Base-by-base conservation (phyloP, 1,140 invertebrate genomes). In the Drosophila miranda region DNA sequence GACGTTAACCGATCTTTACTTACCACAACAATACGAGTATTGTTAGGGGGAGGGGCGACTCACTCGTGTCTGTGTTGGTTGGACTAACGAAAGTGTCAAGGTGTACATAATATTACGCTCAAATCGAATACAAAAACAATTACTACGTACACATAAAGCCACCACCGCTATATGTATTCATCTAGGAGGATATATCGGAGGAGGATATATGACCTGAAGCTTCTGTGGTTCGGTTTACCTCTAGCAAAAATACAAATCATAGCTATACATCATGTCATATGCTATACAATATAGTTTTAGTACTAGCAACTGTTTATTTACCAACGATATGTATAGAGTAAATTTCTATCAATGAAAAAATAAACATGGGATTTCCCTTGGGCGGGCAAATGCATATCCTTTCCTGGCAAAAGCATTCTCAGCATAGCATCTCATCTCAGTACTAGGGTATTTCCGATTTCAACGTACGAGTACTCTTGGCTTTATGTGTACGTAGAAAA, bases 131-230 rank as follows among this genome's bases (percentile, higher is more conserved):
- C 34, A 34, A 59, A 14, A 53, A 73, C 68, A 72, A 46, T 73
- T 61, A 73, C 52, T 73, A 73, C 52, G 52, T 73, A 54, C 57
- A 63, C 68, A 73, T 73, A 55, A 73, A 73, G 69, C 70, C 69
- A 26, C 34, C 54, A 45, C 45, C 69, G 53, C 16, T 45, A 45
- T 72, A 45, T 55, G 46, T 21, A 41, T 19, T 23, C 23, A 43
- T 57, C 70, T 74, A 63, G 48, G 16, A 48, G 34, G 34, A 44
- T 23, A 69, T 63, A 1, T 23, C 16, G 16, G 1, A 16, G 16
- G 16, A 16, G 16, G 16, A 16, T 16, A 16, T 16, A 16, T 16
- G 16, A 16, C 16, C 6, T 49, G 44, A 41, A 30, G 34, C 30
- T 19, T 30, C 2, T 9, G 50, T 21, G 50, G 14, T 21, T 21